Percentiles rank a stretch among this genome's conserved stretches.
These are phyloP conservation scores for Agrochola litura DNA, from an alignment of 2,888 invertebrate genomes.

Conservation along the genomic window DNA sequence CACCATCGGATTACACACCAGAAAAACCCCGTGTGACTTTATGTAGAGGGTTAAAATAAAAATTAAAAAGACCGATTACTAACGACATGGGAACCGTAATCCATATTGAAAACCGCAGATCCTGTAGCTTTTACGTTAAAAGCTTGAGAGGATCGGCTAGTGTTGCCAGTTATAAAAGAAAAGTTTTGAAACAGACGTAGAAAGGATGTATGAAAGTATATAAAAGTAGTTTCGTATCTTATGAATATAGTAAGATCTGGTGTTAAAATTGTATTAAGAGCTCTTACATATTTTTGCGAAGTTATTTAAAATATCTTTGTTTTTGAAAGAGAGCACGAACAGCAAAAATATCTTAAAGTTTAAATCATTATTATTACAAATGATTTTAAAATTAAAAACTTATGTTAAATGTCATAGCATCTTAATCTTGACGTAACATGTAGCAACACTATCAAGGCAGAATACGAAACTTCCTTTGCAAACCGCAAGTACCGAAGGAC, in stretches of 20 bases:
- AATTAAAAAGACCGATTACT: conserved; percentile 59
- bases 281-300: not conserved
- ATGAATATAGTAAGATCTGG: not conserved
- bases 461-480: conserved; percentile 83
- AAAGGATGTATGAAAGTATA: not conserved
- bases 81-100: conserved; percentile 82
- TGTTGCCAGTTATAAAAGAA: conserved; percentile 53
- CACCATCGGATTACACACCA: conserved; percentile 47
- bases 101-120: conserved; percentile 82
- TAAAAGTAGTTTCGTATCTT: not conserved
- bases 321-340: not conserved
- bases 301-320: not conserved
- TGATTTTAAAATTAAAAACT: not conserved
- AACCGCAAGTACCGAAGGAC: conserved; percentile 80
- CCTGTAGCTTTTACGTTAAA: conserved; percentile 72
- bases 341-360: not conserved
- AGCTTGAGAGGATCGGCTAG: conserved; percentile 56
- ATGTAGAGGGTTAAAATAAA: conserved; percentile 56
- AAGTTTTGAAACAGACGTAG: not conserved
- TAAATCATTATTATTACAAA: not conserved
- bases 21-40: conserved; percentile 71
- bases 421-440: conserved; percentile 2
- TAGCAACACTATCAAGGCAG: conserved; percentile 64
- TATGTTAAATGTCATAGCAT: not conserved
- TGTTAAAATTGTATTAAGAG: not conserved